Base-by-base conservation (phyloP, 2,888 invertebrate species). In the Macropis europaea region DNA sequence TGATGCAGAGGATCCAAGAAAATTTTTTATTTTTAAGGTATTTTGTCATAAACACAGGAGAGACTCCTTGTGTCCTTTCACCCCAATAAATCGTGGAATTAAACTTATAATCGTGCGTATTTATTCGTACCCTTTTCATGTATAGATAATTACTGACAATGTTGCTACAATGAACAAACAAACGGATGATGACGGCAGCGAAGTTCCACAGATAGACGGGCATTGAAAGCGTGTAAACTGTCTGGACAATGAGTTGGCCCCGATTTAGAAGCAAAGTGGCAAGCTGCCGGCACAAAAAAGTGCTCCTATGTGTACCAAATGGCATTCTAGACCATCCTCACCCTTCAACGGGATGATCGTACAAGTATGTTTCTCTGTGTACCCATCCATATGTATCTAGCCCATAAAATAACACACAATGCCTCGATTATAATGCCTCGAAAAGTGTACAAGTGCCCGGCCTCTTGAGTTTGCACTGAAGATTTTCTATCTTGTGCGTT, bases 391-490 rank as follows among this genome's bases (percentile, higher is more conserved):
- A 83, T 83, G 84, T 83, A 83, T 81, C 81, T 81, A 82, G 78
- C 75, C 78, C 70, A 82, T 82, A 78, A 84, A 84, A 77, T 77
- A 81, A 74, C 79, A 62, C 74, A 85, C 81, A 81, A 76, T 77
- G 73, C 67, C 9, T 34, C 52, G 68, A 78, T 80, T 74, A 74
- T 74, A 57, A 69, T 60, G 48, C 57, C 30, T 45, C 24, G 63
- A 62, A 64, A 74, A 78, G 77, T 81, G 79, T 76, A 77, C 81
- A 79, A 83, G 82, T 84, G 78, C 82, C 84, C 81, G 84, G 82
- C 79, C 84, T 86, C 84, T 87, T 86, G 85, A 88, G 84, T 87
- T 86, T 86, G 75, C 77, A 81, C 82, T 76, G 81, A 84, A 88
- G 87, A 88, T 86, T 87, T 82, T 72, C 80, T 76, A 82, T 76